These are phyloP conservation scores for Clarias laeviceps DNA, from an alignment of 2,797 vertebrate genomes.

Conservation along the genomic window DNA sequence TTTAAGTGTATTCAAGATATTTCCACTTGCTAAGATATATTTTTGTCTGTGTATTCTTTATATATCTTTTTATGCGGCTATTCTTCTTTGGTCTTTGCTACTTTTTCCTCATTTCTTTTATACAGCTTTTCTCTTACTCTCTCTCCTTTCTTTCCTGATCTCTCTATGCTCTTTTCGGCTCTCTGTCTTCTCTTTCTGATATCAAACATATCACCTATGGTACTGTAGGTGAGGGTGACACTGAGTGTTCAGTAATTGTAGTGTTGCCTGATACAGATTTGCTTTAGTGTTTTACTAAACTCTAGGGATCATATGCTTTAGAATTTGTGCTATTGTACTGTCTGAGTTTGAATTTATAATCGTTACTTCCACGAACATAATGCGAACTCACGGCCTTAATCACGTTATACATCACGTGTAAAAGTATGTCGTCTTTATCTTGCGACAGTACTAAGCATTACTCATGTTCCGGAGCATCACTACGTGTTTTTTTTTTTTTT, in stretches of 20 bases:
- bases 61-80: no score
- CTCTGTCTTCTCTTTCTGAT: neutral
- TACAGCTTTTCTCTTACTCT: neutral
- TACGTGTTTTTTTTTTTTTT: neutral
- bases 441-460: constrained; percentile 14
- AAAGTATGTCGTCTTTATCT: neutral
- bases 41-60: no score
- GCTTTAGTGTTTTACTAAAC: neutral
- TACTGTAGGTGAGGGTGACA: no score
- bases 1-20: no score
- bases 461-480: constrained; percentile 14
- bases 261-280: neutral
- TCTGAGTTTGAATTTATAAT: neutral
- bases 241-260: neutral
- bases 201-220: neutral
- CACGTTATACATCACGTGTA: neutral
- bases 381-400: neutral
- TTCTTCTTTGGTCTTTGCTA: neutral
- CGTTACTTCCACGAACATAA: neutral
- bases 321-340: neutral
- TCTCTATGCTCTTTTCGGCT: neutral
- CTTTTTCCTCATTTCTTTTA: neutral
- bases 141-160: neutral
- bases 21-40: no score
- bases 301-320: neutral